Conservation (phyloP, 2,888 invertebrate species). For the Phrixothrix hirtus region DNA sequence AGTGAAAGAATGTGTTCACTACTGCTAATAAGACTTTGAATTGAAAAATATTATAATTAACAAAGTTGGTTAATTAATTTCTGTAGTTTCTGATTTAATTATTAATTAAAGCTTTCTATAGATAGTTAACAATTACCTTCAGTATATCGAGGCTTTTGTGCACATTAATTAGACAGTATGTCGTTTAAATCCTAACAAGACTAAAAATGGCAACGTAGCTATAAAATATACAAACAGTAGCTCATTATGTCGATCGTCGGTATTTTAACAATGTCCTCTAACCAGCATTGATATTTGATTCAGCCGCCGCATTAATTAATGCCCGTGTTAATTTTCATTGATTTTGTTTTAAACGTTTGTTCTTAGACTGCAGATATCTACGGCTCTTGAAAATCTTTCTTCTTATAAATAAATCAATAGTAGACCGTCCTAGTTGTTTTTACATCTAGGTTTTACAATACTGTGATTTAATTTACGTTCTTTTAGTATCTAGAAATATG, state of each 20-base stretch:
- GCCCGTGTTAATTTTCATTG: constrained; percentile 33
- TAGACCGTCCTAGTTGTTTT: no score
- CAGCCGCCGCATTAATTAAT: constrained; percentile 45
- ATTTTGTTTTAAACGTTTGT: constrained; percentile 28
- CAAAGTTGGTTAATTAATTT: constrained; percentile 48
- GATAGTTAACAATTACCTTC: constrained; percentile 53
- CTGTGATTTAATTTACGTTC: no score
- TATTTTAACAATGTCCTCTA: constrained; percentile 52
- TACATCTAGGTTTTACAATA: no score
- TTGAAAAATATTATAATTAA: constrained; percentile 40
- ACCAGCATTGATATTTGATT: constrained; percentile 48
- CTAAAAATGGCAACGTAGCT: constrained; percentile 53
- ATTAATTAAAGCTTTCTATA: constrained; percentile 52
- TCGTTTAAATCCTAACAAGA: constrained; percentile 45
- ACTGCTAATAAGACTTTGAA: constrained; percentile 21
- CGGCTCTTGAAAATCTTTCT: no score
- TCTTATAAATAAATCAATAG: no score
- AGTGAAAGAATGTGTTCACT: no score
- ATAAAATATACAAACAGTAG: constrained; percentile 54
- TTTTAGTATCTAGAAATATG: no score
- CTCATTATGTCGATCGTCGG: constrained; percentile 52
- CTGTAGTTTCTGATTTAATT: constrained; percentile 51
- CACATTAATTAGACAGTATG: constrained; percentile 50
- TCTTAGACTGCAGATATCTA: constrained; percentile 29
- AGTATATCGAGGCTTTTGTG: constrained; percentile 49